These are phyloP conservation scores for Diplazon laetatorius DNA, from an alignment of 2,888 invertebrate genomes.

Conservation along the genomic window DNA sequence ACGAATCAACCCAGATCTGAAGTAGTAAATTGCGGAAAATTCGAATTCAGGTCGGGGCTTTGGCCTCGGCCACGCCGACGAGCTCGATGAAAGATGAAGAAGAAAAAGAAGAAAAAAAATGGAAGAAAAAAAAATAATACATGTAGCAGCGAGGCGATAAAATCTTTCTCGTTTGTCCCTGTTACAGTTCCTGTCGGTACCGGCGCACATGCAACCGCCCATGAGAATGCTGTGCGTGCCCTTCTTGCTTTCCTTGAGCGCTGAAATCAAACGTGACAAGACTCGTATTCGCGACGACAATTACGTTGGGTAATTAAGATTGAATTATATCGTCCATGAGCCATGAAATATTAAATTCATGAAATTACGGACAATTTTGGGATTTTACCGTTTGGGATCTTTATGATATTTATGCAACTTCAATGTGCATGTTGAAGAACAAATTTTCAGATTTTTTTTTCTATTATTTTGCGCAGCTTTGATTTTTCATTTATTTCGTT, in stretches of 20 bases:
- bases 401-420: too few relatives aligned
- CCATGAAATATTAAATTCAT: too few relatives aligned
- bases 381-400: too few relatives aligned
- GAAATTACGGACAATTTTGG: too few relatives aligned
- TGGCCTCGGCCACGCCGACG: slow-evolving; percentile 50
- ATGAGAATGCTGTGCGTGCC: slow-evolving; percentile 80
- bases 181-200: slow-evolving; percentile 76
- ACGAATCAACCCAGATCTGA: slow-evolving; percentile 76
- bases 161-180: slow-evolving; percentile 47
- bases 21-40: slow-evolving; percentile 76
- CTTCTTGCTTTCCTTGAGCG: slow-evolving; percentile 77
- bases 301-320: too few relatives aligned
- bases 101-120: too few relatives aligned
- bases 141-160: slow-evolving; percentile 46
- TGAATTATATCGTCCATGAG: too few relatives aligned
- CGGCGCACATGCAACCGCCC: slow-evolving; percentile 82
- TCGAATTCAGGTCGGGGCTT: slow-evolving; percentile 71
- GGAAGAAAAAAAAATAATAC: too few relatives aligned
- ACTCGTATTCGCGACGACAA: slow-evolving; percentile 66
- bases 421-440: too few relatives aligned
- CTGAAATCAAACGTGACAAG: slow-evolving; percentile 63
- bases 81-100: slow-evolving; percentile 19
- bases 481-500: too few relatives aligned
- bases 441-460: too few relatives aligned
- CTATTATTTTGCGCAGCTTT: too few relatives aligned